Evolutionary conservation across 2,888 invertebrate genomes (phyloP), one percentile per base, ranked within the genome.

Genomic region (Eilema depressum): DNA sequence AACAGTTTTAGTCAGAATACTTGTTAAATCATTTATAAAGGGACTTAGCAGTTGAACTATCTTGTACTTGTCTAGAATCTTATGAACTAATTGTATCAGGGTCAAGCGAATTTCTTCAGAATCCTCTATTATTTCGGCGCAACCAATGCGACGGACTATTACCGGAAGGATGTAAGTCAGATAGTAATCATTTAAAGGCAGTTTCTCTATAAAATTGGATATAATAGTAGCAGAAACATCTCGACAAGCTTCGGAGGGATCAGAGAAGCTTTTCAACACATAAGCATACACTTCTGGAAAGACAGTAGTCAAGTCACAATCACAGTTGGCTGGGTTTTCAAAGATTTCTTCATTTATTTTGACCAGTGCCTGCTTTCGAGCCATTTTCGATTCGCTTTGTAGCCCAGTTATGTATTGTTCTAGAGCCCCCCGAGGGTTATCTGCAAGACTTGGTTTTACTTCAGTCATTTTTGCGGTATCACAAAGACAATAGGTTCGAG

Each of bases 81-180:
- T 91, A 70, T 96, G 94, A n/a, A 98, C 89, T 62, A 98, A 95
- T 70, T 95, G 88, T 0, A 98, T 90, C 66, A 97, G 94, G 59
- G 96, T 92, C 17, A 98, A 88, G 33, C 99, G 96, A 61, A 99
- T 96, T 95, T 99, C 99, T 92, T 99, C 99, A 0, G 95, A 95
- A 53, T 96, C 93, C 80, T 96, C 96, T 2, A 96, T 88, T 0
- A 97, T 96, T 88, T 98, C 98, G 57, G 97, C 96, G 69, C 96
- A 96, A 0, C 98, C 98, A 77, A 99, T 96, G 74, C 98, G 96
- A 81, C 97, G 97, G 0, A 97, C 96, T 74, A 99, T 87, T 1
- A 97, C 96, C 1, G 98, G 97, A 53, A 98, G 93, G 23, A 98
- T 93, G 78, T 97, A 97, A 0, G 97, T 96, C 66, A 98, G 93